Evolutionary conservation across 2,888 invertebrate genomes (phyloP), one percentile per base, ranked within the genome.

Genomic region (Drosophila anomelani): DNA sequence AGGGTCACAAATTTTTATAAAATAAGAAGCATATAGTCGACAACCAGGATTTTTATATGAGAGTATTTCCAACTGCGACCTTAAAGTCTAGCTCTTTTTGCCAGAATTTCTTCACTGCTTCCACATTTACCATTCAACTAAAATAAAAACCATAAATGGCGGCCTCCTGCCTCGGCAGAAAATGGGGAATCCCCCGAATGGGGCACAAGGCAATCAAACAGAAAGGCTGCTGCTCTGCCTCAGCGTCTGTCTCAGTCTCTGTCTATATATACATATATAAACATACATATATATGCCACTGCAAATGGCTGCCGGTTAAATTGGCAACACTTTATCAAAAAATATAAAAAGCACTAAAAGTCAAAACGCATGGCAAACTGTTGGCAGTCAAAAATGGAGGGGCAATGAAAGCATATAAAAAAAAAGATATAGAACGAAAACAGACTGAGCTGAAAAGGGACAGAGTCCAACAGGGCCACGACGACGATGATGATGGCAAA

Each of bases 251-350:
- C 49, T 67, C 58, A 55, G 60, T 70, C 6, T 1, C 29, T 29
- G 7, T 29, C 0, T 29, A 34, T 34, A 12, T 34, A 34, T 34
- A 12, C 12, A 34, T 36, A 6, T 53, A 15, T 64, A 23, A 53
- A 20, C 60, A 34, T 29, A 17, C 59, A n/a, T 51, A 49, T 34
- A 23, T 41, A 26, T 51, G 69, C 23, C 66, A 55, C 56, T 77
- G 63, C 74, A 86, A 86, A 86, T 85, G 85, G 85, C 85, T 86
- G 81, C 77, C 81, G 81, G 85, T 81, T 86, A 85, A 85, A 85
- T 86, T 86, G 85, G 87, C 86, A 85, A 85, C 87, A 85, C 86
- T 85, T 85, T 85, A 83, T 86, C 85, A 86, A 85, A 85, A 86
- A 84, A 85, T 84, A 85, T 85, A 84, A 85, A 85, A 85, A 80